A percentile compares a stretch with the other conserved stretches of the same genome.
Conservation (phyloP, 2,113 vertebrate genomes). For the Salvator merianae region DNA sequence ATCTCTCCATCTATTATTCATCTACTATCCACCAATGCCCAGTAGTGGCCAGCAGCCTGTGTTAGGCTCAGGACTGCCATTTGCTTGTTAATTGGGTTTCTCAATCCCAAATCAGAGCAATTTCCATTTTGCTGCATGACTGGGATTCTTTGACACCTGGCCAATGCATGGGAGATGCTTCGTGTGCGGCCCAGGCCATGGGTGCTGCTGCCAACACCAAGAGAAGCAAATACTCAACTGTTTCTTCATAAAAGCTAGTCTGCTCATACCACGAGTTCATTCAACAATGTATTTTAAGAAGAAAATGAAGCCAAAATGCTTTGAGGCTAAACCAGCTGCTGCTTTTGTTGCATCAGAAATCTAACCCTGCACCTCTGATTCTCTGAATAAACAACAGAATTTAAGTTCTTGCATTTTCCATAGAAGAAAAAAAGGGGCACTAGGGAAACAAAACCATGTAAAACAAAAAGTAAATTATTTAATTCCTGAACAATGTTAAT, state of each 20-base stretch:
- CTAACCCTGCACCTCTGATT: constrained; percentile 46
- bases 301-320: constrained; percentile 51
- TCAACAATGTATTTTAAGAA: constrained; percentile 38
- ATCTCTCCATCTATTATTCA: constrained; percentile 2
- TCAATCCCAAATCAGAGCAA: too few species aligned
- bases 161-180: too few species aligned
- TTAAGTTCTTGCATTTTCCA: constrained; percentile 29
- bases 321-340: constrained; percentile 42
- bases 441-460: constrained; percentile 75
- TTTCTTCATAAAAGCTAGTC: not conserved
- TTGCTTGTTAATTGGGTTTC: too few species aligned
- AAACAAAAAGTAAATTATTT: constrained; percentile 82
- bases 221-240: too few species aligned
- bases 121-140: too few species aligned
- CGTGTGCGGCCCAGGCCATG: too few species aligned
- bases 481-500: constrained; percentile 79
- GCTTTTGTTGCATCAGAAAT: constrained; percentile 27
- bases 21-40: too few species aligned
- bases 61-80: too few species aligned
- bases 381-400: constrained; percentile 55
- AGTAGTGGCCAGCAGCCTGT: too few species aligned
- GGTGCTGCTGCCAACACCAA: too few species aligned
- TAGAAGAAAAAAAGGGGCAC: constrained; percentile 49
- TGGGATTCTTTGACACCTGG: too few species aligned
- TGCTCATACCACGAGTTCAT: not conserved